A percentile compares a stretch with the other conserved stretches of the same genome.
Conservation (phyloP, 2,797 vertebrate genomes). For the Danio tinwini region DNA sequence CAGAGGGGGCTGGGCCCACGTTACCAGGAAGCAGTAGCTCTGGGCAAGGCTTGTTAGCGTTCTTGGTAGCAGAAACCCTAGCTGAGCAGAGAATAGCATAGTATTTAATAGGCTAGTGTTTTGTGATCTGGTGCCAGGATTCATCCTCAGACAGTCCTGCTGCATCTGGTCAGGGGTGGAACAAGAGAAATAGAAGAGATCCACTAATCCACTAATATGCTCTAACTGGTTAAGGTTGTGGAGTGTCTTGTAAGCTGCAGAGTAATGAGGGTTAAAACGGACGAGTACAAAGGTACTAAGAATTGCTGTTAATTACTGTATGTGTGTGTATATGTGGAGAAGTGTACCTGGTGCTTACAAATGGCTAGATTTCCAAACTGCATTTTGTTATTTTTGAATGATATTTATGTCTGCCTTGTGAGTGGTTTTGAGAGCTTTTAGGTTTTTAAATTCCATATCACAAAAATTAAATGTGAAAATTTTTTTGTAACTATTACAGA, state of each 20-base stretch:
- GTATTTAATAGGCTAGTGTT: constrained; percentile 54
- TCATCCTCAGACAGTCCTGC: constrained; percentile 37
- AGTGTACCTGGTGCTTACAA: too few species aligned
- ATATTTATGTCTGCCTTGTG: too few species aligned
- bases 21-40: constrained; percentile 60
- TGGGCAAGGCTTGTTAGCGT: constrained; percentile 54
- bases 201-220: background rate
- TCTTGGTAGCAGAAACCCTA: constrained; percentile 63
- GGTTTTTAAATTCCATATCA: too few species aligned
- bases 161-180: constrained; percentile 21
- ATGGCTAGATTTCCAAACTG: too few species aligned
- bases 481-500: too few species aligned
- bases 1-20: constrained; percentile 37
- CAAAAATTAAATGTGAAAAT: too few species aligned
- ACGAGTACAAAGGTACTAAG: background rate
- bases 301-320: background rate
- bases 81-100: constrained; percentile 60
- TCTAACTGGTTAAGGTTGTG: background rate
- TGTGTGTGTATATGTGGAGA: too few species aligned
- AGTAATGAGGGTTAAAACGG: background rate
- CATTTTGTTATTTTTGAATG: too few species aligned
- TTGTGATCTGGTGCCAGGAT: constrained; percentile 58
- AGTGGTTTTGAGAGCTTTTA: too few species aligned
- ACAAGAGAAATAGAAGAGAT: constrained; percentile 34
- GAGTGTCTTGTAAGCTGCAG: background rate